Evolutionary conservation across 2,113 vertebrate genomes (phyloP).

Genomic region (Oxyura jamaicensis): DNA sequence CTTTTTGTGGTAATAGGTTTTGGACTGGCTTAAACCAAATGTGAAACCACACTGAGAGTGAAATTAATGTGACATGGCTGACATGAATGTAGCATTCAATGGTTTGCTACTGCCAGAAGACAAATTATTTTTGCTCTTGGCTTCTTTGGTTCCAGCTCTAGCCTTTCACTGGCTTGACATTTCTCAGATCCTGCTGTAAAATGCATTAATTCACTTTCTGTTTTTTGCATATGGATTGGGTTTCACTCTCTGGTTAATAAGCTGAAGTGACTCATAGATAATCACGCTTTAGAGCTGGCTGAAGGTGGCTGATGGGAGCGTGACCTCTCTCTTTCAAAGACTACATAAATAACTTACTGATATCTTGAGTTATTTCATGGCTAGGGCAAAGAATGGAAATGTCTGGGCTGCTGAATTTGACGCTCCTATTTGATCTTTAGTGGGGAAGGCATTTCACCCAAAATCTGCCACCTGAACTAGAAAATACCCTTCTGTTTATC

Average conservation of each 20-base stretch:
- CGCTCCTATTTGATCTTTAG: neutral
- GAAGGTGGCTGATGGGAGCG: neutral
- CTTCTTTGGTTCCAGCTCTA: neutral
- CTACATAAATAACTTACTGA: neutral
- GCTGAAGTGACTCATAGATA: neutral
- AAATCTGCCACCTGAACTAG: neutral
- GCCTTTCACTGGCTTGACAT: neutral
- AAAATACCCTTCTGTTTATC: neutral
- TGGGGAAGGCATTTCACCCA: neutral
- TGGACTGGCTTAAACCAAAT: neutral
- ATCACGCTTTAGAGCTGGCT: neutral
- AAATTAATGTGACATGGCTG: neutral
- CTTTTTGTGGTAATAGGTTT: neutral
- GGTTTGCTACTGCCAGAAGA: neutral
- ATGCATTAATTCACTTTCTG: neutral
- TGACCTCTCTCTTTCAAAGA: neutral
- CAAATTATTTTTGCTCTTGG: neutral
- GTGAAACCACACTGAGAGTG: neutral
- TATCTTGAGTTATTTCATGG: neutral
- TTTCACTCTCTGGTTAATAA: neutral
- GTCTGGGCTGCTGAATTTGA: neutral
- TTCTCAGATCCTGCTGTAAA: neutral
- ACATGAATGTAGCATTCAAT: neutral
- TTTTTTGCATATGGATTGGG: neutral
- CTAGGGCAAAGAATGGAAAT: neutral